Evolutionary conservation across 2,888 invertebrate species (phyloP).

Genomic region (Cephus nigrinus): DNA sequence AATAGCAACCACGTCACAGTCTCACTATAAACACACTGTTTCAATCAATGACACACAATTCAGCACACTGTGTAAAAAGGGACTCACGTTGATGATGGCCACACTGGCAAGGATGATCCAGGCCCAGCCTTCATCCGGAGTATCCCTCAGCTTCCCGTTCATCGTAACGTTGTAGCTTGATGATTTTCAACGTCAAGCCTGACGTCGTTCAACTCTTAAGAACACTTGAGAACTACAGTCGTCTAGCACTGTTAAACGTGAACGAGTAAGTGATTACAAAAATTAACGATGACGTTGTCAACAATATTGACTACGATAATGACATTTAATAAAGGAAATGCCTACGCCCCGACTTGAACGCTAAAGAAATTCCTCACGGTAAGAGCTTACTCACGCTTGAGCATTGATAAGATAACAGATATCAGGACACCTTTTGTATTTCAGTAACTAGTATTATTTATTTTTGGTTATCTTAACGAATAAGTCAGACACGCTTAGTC

Average conservation of each 20-base stretch:
- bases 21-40: not conserved
- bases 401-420: not conserved
- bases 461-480: not conserved
- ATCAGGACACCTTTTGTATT: not conserved
- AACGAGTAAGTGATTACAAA: not conserved
- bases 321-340: not conserved
- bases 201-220: not conserved
- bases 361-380: not conserved
- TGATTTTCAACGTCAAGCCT: not conserved
- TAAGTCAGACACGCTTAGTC: not conserved
- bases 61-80: not conserved
- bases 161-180: not conserved
- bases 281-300: not conserved
- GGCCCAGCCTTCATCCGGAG: slow-evolving; percentile 69
- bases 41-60: not conserved
- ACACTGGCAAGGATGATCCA: slow-evolving; percentile 67
- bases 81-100: slow-evolving; percentile 57
- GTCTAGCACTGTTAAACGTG: not conserved
- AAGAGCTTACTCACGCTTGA: not conserved
- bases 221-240: not conserved
- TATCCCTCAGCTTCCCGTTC: not conserved
- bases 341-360: not conserved
- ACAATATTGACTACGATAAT: not conserved
- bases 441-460: not conserved
- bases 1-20: not conserved